Evolutionary conservation across 2,113 vertebrate species (phyloP).

Genomic region (Pseudopipra pipra): DNA sequence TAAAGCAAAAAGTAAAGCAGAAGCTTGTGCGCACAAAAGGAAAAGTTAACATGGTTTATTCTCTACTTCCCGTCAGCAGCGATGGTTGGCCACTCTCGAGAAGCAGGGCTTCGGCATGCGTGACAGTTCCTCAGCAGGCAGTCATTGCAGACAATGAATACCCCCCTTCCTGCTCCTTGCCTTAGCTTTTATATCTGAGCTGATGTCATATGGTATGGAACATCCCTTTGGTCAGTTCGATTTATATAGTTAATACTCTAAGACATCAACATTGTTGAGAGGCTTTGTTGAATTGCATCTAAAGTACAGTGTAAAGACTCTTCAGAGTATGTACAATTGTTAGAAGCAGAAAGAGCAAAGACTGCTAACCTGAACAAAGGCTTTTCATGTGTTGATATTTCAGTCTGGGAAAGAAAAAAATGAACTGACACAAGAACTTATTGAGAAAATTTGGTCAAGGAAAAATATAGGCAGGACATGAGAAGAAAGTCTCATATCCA

Average conservation of each 20-base stretch:
- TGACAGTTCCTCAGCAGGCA: too few species aligned
- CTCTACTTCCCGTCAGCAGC: too few species aligned
- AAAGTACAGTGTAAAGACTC: background rate
- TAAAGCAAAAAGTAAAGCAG: too few species aligned
- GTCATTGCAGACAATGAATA: too few species aligned
- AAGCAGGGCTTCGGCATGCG: too few species aligned
- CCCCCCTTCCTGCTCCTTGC: too few species aligned
- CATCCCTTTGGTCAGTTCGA: too few species aligned
- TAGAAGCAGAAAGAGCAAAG: background rate
- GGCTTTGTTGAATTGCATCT: background rate
- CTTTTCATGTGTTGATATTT: background rate
- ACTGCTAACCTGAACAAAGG: background rate
- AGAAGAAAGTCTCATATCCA: background rate
- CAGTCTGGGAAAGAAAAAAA: background rate
- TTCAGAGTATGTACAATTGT: background rate
- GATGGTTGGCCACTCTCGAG: too few species aligned
- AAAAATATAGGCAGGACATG: background rate
- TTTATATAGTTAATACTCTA: background rate
- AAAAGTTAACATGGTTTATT: too few species aligned
- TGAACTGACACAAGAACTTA: background rate
- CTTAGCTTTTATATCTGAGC: too few species aligned
- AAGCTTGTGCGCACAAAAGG: too few species aligned
- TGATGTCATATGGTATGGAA: too few species aligned
- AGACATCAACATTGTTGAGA: background rate
- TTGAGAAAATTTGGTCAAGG: background rate